These are phyloP conservation scores for Xiphydria camelus DNA, from an alignment of 2,888 invertebrate genomes.

Conservation along the genomic window DNA sequence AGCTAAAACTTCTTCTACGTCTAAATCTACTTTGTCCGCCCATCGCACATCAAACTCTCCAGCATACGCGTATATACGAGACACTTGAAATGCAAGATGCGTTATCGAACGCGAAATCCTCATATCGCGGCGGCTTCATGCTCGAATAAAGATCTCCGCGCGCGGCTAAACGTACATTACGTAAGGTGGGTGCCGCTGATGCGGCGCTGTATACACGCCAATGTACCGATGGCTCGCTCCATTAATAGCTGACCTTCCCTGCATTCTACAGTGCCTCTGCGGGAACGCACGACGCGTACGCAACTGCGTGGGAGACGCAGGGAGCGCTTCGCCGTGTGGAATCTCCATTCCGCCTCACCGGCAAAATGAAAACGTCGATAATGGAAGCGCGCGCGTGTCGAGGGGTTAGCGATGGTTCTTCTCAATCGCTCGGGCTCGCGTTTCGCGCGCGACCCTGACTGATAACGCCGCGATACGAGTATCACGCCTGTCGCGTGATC, in stretches of 20 bases:
- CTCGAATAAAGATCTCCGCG: constrained; percentile 11
- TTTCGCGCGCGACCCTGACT: too few relatives aligned
- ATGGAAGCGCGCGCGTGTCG: constrained; percentile 1
- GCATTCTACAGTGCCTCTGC: constrained; percentile 19
- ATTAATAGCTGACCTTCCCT: constrained; percentile 37
- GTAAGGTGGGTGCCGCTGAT: constrained; percentile 9
- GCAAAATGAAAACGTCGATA: constrained; percentile 2
- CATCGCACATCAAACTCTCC: too few relatives aligned
- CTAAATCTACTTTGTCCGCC: too few relatives aligned
- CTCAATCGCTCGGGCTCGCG: too few relatives aligned
- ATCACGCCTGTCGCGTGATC: too few relatives aligned
- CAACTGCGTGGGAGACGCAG: not conserved
- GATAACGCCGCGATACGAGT: too few relatives aligned
- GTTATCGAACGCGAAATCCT: not conserved
- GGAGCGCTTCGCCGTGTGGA: not conserved
- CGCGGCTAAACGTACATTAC: constrained; percentile 4
- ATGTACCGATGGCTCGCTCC: constrained; percentile 29
- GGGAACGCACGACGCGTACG: constrained; percentile 3
- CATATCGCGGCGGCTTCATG: constrained; percentile 4
- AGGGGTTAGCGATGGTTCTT: constrained; percentile 7
- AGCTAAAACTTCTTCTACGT: too few relatives aligned
- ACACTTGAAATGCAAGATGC: too few relatives aligned
- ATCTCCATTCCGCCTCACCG: too few relatives aligned
- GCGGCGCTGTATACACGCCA: constrained; percentile 12
- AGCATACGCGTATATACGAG: too few relatives aligned